Conservation (phyloP, 1,140 invertebrate species). For the Orius laevigatus region DNA sequence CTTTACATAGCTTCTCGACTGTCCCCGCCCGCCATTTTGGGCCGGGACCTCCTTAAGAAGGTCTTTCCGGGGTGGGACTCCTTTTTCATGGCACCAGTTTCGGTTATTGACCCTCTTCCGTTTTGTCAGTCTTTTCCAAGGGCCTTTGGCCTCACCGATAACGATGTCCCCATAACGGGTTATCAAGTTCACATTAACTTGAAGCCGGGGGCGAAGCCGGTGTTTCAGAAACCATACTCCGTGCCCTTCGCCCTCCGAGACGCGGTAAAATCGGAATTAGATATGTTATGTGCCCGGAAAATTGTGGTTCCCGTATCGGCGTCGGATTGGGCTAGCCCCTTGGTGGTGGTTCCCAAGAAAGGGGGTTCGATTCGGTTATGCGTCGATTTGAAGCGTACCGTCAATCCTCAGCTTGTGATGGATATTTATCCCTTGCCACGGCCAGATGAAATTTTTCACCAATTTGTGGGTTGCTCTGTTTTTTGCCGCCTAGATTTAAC, state of each 20-base stretch:
- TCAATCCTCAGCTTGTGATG: background rate
- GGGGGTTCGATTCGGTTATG: background rate
- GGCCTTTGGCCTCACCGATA: background rate
- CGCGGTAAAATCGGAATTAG: constrained; percentile 1
- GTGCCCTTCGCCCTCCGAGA: background rate
- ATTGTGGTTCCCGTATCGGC: background rate
- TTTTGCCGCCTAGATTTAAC: constrained; percentile 26
- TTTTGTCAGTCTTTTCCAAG: no score
- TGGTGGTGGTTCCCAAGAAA: background rate
- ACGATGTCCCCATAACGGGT: background rate
- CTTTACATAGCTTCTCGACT: no score
- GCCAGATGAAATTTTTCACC: constrained; percentile 9
- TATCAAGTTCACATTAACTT: constrained; percentile 6
- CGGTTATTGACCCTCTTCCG: no score
- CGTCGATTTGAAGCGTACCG: background rate
- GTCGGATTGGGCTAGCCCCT: constrained; percentile 3
- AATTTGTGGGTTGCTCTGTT: constrained; percentile 13
- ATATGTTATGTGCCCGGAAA: background rate
- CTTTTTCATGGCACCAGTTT: no score
- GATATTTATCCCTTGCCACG: constrained; percentile 1
- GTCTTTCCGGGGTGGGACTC: no score
- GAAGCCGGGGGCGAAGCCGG: background rate
- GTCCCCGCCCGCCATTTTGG: no score
- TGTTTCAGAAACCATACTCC: constrained; percentile 5
- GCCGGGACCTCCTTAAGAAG: no score